Percentiles rank a stretch among this genome's conserved stretches.
Evolutionary conservation across 1,140 invertebrate genomes (phyloP).

Genomic region (Diorhabda elongata): DNA sequence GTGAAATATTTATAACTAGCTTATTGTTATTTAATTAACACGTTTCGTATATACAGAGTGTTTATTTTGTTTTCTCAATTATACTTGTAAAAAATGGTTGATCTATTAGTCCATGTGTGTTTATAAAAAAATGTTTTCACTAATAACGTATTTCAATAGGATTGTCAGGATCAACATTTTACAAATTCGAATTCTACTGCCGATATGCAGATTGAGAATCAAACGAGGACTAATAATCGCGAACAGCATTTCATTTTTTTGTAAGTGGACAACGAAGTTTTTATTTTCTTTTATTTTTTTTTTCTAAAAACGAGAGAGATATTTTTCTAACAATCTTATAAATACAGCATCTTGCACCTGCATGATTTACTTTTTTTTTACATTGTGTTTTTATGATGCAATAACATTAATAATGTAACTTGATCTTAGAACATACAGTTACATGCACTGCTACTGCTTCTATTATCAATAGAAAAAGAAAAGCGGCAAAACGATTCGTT

Average conservation of each 20-base stretch:
- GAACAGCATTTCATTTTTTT: constrained; percentile 37
- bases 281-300: background rate
- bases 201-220: constrained; percentile 14
- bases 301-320: constrained; percentile 12
- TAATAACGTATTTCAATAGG: constrained; percentile 16
- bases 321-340: constrained; percentile 29
- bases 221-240: constrained; percentile 12
- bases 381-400: background rate
- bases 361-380: constrained; percentile 29
- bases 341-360: constrained; percentile 36
- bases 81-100: no score
- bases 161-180: constrained; percentile 19
- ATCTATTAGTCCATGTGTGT: no score
- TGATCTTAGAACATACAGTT: no score
- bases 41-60: no score
- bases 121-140: background rate
- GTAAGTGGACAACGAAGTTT: constrained; percentile 23
- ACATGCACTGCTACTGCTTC: no score
- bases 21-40: no score
- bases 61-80: no score
- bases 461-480: no score
- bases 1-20: no score
- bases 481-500: no score
- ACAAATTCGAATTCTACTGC: constrained; percentile 17
- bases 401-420: no score